Evolutionary conservation across 2,113 vertebrate species (phyloP).

Genomic region (Lucifuga dentata): DNA sequence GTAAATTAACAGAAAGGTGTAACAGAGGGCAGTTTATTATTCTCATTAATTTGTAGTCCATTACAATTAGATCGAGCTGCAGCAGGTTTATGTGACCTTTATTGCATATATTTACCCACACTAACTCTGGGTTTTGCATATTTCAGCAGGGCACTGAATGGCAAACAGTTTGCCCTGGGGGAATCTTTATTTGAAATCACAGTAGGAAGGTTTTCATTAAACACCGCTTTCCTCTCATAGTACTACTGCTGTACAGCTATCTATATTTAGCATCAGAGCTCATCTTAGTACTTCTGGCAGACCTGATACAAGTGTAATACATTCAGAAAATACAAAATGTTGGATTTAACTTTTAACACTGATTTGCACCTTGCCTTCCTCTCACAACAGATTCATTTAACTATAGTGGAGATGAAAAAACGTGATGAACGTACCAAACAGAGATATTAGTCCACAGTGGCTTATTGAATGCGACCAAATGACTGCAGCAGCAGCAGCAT

Average conservation of each 20-base stretch:
- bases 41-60: constrained; percentile 37
- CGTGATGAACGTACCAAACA: constrained; percentile 31
- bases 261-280: constrained; percentile 63
- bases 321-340: constrained; percentile 41
- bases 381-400: constrained; percentile 24
- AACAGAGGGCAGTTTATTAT: constrained; percentile 16
- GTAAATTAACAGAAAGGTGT: too few relatives aligned
- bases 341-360: constrained; percentile 34
- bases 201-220: constrained; percentile 66
- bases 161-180: constrained; percentile 51
- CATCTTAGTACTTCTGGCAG: constrained; percentile 45
- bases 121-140: too few relatives aligned
- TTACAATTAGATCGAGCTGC: constrained; percentile 47
- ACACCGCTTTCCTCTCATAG: constrained; percentile 56
- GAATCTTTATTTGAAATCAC: constrained; percentile 56
- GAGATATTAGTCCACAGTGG: constrained; percentile 5
- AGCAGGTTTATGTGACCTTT: constrained; percentile 2
- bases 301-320: constrained; percentile 51
- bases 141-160: too few relatives aligned
- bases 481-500: constrained; percentile 40
- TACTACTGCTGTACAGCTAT: constrained; percentile 41
- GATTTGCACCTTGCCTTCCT: constrained; percentile 38
- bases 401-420: constrained; percentile 30
- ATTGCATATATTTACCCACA: not conserved
- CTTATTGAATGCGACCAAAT: constrained; percentile 46